Percentiles rank a stretch among this genome's conserved stretches.
Conservation (phyloP, 92 coral and sea anemone genomes). For the Hydrozoanthus gracilis region DNA sequence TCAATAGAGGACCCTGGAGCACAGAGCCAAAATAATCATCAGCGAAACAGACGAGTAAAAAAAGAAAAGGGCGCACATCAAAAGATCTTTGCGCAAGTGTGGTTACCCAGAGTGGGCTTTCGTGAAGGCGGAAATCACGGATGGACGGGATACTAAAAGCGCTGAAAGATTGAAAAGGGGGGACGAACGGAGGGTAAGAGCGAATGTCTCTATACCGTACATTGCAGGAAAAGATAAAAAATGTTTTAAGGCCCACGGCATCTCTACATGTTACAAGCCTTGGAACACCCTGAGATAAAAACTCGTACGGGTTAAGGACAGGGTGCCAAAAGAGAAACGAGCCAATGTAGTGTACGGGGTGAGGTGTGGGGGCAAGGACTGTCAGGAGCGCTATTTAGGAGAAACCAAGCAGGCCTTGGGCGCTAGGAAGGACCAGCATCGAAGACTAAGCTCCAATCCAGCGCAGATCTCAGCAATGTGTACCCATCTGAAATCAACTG, state of each 20-base stretch:
- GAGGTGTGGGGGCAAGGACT: background rate
- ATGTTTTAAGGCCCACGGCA: background rate
- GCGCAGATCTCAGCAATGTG: background rate
- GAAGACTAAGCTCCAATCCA: background rate
- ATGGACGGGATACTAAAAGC: background rate
- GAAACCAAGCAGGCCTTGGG: background rate
- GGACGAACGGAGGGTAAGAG: background rate
- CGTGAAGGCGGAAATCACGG: background rate
- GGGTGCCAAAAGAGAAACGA: background rate
- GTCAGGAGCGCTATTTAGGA: background rate
- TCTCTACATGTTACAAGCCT: background rate
- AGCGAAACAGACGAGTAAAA: background rate
- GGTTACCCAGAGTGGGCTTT: background rate
- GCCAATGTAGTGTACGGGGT: background rate
- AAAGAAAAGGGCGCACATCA: background rate
- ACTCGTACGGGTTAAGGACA: background rate
- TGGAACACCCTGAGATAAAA: constrained; percentile 8
- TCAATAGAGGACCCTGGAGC: background rate
- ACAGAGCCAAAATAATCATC: background rate
- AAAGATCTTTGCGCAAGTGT: background rate
- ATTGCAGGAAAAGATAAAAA: background rate
- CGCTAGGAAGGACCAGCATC: background rate
- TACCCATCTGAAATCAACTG: background rate
- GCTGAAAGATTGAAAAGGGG: background rate
- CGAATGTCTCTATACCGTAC: background rate